Evolutionary conservation across 2,888 invertebrate species (phyloP).

Genomic region (Drosophila paramelanica): DNA sequence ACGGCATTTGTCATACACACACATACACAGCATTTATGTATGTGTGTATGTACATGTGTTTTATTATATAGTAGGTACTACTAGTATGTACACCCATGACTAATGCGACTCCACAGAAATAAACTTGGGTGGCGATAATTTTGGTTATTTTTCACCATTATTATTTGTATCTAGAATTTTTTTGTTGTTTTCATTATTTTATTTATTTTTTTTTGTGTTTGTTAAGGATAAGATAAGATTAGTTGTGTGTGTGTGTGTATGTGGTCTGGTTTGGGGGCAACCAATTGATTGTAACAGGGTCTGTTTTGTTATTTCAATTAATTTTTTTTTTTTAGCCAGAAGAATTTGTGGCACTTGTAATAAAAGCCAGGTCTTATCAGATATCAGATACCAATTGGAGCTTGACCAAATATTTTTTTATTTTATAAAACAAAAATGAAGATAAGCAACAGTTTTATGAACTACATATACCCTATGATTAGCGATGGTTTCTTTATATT

Average conservation of each 20-base stretch:
- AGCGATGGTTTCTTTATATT: background rate
- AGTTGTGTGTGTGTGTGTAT: slow-evolving; percentile 17
- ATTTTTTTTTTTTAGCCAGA: slow-evolving; percentile 8
- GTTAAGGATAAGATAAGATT: slow-evolving; percentile 72
- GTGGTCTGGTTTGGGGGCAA: background rate
- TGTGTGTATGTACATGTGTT: background rate
- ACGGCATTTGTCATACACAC: background rate
- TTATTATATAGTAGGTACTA: slow-evolving; percentile 5
- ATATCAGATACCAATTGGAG: slow-evolving; percentile 19
- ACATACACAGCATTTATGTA: background rate
- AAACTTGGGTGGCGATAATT: slow-evolving; percentile 42
- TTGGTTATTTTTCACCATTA: slow-evolving; percentile 45
- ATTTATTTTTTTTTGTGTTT: slow-evolving; percentile 23
- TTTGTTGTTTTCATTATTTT: slow-evolving; percentile 4
- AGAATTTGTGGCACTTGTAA: slow-evolving; percentile 30
- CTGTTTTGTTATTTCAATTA: background rate
- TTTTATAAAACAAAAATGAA: background rate
- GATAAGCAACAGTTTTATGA: background rate
- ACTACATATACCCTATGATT: slow-evolving; percentile 3
- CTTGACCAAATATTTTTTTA: slow-evolving; percentile 18
- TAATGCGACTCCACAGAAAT: slow-evolving; percentile 38
- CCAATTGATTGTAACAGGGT: slow-evolving; percentile 22
- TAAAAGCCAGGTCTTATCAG: slow-evolving; percentile 21
- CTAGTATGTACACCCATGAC: slow-evolving; percentile 36
- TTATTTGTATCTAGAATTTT: background rate